Conservation (phyloP, 1,140 invertebrate genomes). For the Neotoxoptera formosana region DNA sequence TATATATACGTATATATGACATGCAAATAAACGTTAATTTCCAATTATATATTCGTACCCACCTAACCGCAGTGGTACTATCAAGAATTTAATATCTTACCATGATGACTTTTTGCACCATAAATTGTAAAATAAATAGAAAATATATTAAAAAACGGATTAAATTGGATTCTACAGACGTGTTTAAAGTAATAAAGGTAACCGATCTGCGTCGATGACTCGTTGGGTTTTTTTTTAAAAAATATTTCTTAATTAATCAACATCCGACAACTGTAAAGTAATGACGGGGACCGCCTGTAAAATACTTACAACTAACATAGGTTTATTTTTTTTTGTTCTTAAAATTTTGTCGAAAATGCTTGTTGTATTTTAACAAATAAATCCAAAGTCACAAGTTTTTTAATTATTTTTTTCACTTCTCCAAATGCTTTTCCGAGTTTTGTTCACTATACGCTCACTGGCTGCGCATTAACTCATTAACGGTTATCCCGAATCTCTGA, state of each 20-base stretch:
- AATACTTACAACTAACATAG: background rate
- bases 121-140: background rate
- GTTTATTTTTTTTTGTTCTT: background rate
- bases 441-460: too few species aligned
- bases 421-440: background rate
- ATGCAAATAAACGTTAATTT: slow-evolving; percentile 3
- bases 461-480: background rate
- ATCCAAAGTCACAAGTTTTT: background rate
- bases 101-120: background rate
- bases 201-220: background rate
- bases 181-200: background rate
- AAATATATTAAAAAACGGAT: background rate
- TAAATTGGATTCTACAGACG: background rate
- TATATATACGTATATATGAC: background rate
- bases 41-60: background rate
- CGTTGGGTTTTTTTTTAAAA: background rate
- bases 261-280: background rate
- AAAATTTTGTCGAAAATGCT: background rate
- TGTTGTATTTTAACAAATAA: background rate
- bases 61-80: background rate
- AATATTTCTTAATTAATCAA: background rate
- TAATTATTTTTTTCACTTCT: background rate
- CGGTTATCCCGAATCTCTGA: background rate
- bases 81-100: background rate
- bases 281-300: background rate